Base-by-base conservation (phyloP, 2,888 invertebrate species). In the Danaus chrysippus region DNA sequence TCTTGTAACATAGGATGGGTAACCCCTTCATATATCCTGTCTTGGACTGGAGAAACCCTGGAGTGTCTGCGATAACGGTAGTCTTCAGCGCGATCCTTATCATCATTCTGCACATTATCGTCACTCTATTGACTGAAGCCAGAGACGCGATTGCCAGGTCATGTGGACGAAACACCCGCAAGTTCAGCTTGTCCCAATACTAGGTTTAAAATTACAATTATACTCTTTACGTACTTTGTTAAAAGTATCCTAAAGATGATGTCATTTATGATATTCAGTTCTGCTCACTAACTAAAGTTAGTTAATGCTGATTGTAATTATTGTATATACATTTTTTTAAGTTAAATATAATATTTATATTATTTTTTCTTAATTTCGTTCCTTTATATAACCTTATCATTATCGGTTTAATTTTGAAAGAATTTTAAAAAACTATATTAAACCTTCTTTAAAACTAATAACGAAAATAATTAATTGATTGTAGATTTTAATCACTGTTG, bases 11-110 rank as follows among this genome's bases (percentile, higher is more conserved):
- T 82, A 94, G 95, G 68, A 87, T 91, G 70, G 94, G 94, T 17
- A 82, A 92, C 52, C 84, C 84, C 54, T 94, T 92, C 76, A 94
- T 97, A 68, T 97, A 97, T 83, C 93, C 94, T 53, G 93, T 95
- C 73, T 82, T 97, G 71, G 93, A 96, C 84, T 97, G 96, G 96
- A 83, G 92, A 17, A 91, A 92, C 53, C 95, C 96, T 0, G 91
- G 92, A 6, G 75, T 80, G 59, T 92, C 95, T 0, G 72, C 91
- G 10, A 76, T 93, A 5, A 91, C 94, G 54, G 92, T 93, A 55
- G 76, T 92, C 0, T 92, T 92, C 8, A 93, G 94, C 17, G 86
- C 93, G 0, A 68, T 92, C 0, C 92, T 93, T 71, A 84, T 95
- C 46, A 77, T 93, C 15, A 63, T 94, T 42, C 78, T 95, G 23